These are phyloP conservation scores for Diplosoma virens DNA, from an alignment of 23 tunicate genomes.

Conservation along the genomic window DNA sequence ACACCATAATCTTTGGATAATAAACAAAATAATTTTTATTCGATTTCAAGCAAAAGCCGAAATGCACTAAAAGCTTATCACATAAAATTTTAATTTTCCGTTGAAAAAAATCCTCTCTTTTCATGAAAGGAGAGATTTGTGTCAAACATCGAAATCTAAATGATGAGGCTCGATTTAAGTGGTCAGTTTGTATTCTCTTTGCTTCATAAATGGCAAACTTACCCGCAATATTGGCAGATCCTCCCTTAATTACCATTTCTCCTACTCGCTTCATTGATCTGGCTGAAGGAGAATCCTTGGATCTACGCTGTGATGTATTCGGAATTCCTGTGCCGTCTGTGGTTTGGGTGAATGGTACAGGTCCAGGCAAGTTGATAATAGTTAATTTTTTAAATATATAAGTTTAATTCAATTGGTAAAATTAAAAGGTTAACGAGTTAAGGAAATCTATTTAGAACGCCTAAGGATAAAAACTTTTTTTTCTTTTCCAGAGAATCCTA, in stretches of 20 bases:
- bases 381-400: not conserved
- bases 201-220: too few relatives aligned
- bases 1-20: too few relatives aligned
- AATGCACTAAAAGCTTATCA: too few relatives aligned
- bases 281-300: conserved; percentile 45
- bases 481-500: not conserved
- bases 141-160: too few relatives aligned
- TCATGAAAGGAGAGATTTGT: too few relatives aligned
- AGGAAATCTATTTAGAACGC: not conserved
- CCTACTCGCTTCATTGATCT: conserved; percentile 50
- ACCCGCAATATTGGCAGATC: conserved; percentile 25
- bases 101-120: too few relatives aligned
- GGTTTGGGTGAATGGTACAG: conserved; percentile 47
- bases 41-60: too few relatives aligned
- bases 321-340: conserved; percentile 75
- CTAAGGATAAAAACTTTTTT: not conserved
- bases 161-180: too few relatives aligned
- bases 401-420: not conserved
- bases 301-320: conserved; percentile 37
- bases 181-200: too few relatives aligned
- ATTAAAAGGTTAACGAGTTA: not conserved
- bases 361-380: conserved; percentile 1
- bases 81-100: too few relatives aligned
- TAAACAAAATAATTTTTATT: too few relatives aligned
- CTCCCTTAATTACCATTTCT: conserved; percentile 39